Evolutionary conservation across 2,888 invertebrate species (phyloP), one percentile per base, ranked within the genome.

Genomic region (Cheilosia scutellata): DNA sequence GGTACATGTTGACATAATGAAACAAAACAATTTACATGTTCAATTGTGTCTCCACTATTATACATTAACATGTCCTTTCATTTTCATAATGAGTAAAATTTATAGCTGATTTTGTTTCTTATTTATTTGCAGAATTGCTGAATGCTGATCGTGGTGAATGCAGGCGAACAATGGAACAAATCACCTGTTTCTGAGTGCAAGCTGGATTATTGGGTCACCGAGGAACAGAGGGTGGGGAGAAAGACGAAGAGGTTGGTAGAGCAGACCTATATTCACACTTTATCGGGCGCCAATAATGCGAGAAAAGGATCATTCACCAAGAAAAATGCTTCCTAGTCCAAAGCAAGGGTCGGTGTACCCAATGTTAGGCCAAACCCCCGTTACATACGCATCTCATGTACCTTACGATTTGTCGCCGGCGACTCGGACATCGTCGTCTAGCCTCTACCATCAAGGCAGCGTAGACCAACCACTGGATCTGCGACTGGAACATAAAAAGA

Each of bases 291-390:
- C 89, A 94, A 96, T 94, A 92, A 96, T 96, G 96, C 95, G 97
- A 94, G 97, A 97, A 94, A 97, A 97, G 94, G 97, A 97, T 94
- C 96, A 97, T 93, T 96, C 96, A 92, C 97, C 97, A 92, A 95
- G 97, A 93, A 97, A 97, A 94, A 96, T 97, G 95, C 94, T 95
- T 92, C 94, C 91, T 93, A 95, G 95, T 90, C 96, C 96, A 77
- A 96, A 96, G 92, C 96, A 95, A 92, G 96, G 95, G 87, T 95
- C 95, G 88, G 95, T 95, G 87, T 96, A 95, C 92, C 96, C 96
- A 63, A 92, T 95, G 89, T 93, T 95, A 88, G 93, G 95, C 88
- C 91, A 91, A 89, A 90, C 94, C 82, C 93, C 95, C 82, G 94
- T 94, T 76, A 90, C 91, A 88, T 91, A 91, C 89, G 91, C 92